Evolutionary conservation across 2,113 vertebrate genomes (phyloP).

Genomic region (Colius striatus): DNA sequence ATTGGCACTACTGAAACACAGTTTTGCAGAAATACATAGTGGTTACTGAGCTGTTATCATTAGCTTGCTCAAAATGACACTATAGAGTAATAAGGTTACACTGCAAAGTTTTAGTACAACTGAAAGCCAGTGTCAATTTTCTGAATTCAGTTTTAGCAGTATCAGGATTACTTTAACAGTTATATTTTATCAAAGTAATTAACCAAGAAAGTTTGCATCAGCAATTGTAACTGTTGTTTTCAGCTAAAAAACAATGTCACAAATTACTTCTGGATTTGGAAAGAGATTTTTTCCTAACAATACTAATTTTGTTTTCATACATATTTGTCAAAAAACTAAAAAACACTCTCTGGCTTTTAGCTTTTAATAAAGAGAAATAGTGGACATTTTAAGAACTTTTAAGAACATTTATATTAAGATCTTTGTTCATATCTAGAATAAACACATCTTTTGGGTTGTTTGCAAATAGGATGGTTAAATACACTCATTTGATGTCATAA

Average conservation of each 20-base stretch:
- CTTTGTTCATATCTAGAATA: neutral
- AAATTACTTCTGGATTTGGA: neutral
- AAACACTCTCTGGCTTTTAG: neutral
- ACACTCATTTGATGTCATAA: neutral
- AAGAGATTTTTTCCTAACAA: neutral
- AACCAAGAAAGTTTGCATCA: neutral
- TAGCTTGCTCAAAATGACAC: neutral
- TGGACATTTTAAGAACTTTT: neutral
- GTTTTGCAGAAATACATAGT: neutral
- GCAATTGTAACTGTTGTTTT: neutral
- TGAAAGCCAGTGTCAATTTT: neutral
- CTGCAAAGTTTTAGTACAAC: neutral
- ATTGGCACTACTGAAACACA: neutral
- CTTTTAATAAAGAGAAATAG: neutral
- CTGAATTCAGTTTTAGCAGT: neutral
- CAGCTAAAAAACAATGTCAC: neutral
- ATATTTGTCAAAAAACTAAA: neutral
- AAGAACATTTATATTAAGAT: neutral
- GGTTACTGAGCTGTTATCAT: neutral
- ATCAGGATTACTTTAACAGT: neutral
- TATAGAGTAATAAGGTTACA: neutral
- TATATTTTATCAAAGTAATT: neutral
- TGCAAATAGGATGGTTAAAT: neutral
- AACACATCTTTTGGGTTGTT: neutral
- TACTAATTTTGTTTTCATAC: neutral